Evolutionary conservation across 1,140 invertebrate species (phyloP).

Genomic region (Drosophila teissieri): DNA sequence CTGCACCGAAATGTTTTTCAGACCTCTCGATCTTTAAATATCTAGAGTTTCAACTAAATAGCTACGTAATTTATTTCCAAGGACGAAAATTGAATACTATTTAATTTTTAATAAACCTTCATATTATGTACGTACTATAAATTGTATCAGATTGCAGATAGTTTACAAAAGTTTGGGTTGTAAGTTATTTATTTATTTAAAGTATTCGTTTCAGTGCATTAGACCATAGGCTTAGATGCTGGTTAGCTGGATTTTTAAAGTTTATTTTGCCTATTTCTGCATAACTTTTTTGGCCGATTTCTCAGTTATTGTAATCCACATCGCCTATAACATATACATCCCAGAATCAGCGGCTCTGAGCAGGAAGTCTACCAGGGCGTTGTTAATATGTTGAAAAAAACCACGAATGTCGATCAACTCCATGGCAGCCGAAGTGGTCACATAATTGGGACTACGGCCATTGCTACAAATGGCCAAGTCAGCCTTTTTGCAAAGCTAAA

Average conservation of each 20-base stretch:
- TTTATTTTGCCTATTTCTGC: background rate
- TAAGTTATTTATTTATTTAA: background rate
- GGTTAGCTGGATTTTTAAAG: background rate
- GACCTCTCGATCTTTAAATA: background rate
- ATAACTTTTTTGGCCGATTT: background rate
- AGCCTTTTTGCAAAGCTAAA: constrained; percentile 19
- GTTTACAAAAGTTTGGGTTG: too few species aligned
- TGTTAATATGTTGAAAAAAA: constrained; percentile 36
- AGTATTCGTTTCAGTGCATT: background rate
- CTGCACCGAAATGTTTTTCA: background rate
- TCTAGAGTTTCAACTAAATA: too few species aligned
- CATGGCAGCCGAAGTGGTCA: constrained; percentile 43
- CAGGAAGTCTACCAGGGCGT: constrained; percentile 39
- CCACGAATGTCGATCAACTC: constrained; percentile 34
- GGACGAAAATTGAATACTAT: too few species aligned
- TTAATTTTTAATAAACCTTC: too few species aligned
- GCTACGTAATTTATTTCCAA: too few species aligned
- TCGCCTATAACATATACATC: background rate
- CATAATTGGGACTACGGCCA: constrained; percentile 16
- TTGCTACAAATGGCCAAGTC: constrained; percentile 24
- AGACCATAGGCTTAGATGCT: background rate
- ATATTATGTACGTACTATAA: too few species aligned
- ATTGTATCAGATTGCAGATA: too few species aligned
- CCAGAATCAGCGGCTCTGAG: constrained; percentile 10
- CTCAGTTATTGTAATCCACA: background rate